Percentiles rank a stretch among this genome's conserved stretches.
phyloP scores from a whole-genome alignment of 2,888 invertebrate species.

The Drosophila bunnanda region DNA sequence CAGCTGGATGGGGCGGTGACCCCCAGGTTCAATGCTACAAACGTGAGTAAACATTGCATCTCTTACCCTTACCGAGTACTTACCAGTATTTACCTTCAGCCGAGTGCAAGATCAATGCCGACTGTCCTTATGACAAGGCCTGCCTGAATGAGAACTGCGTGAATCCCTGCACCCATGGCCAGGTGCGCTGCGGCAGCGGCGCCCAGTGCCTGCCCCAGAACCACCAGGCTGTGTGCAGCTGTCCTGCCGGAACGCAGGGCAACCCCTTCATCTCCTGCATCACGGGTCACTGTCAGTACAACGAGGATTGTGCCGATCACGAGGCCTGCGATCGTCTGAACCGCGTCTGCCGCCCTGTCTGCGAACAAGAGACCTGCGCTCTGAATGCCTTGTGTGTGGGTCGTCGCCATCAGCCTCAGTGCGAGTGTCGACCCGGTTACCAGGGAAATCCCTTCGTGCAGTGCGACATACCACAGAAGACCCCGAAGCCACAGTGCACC shows the following conservation, averaged over 20 bases:
- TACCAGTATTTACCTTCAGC: conserved; percentile 85
- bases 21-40: conserved; percentile 93
- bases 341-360: conserved; percentile 92
- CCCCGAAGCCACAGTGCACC: conserved; percentile 87
- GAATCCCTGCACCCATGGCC: conserved; percentile 89
- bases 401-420: conserved; percentile 90
- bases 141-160: conserved; percentile 92
- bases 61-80: background rate
- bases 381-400: conserved; percentile 91
- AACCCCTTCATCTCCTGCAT: conserved; percentile 93
- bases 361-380: conserved; percentile 93
- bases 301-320: conserved; percentile 94
- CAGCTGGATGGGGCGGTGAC: conserved; percentile 94
- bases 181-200: conserved; percentile 90
- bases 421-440: conserved; percentile 90
- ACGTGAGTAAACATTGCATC: conserved; percentile 87
- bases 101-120: conserved; percentile 91
- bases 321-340: conserved; percentile 94
- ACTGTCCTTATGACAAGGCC: conserved; percentile 93
- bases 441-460: conserved; percentile 92
- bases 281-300: conserved; percentile 93
- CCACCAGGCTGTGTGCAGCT: conserved; percentile 92
- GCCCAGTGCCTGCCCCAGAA: conserved; percentile 91
- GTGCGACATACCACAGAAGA: conserved; percentile 86
- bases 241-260: conserved; percentile 94